Evolutionary conservation across 2,888 invertebrate species (phyloP), one percentile per base, ranked within the genome.

Genomic region (Artemia sp.): DNA sequence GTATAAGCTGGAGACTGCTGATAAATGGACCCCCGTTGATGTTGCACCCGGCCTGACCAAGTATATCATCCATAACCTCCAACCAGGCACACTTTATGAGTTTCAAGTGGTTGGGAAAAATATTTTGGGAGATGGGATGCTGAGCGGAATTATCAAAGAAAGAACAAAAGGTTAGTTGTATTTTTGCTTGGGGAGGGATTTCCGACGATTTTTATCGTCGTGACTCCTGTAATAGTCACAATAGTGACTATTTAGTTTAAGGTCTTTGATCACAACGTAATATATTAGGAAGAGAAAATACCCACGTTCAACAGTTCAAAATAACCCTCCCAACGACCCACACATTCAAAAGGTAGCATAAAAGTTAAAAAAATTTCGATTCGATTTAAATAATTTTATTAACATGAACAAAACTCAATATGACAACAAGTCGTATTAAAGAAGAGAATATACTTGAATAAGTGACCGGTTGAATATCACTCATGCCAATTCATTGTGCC

Each of bases 91-190:
- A 64, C 86, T 88, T 71, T 95, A 96, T 81, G 94, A 96, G 81
- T 95, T 96, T 80, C 92, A 93, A 83, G 92, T 96, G 71, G 87
- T 94, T 75, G 92, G 95, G 71, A 90, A 92, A 78, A 96, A 96
- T 79, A 87, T 90, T 12, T 85, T 93, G 70, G 95, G 96, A 73
- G 92, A 94, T 77, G 95, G 95, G 73, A 90, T 93, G 88, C 90
- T 90, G 85, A 94, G 94, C 82, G 90, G 92, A 80, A 86, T 90
- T 72, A 89, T 94, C 77, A 89, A 88, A 71, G 89, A 92, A 74
- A 84, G 87, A 77, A 95, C 95, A 71, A 83, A 90, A 77, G 92
- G 94, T 94, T 83, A 82, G 38, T 38, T 38, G 38, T 38, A 38
- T 38, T 38, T 38, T 38, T 38, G 38, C 38, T 38, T 38, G 38